Evolutionary conservation across 2,888 invertebrate species (phyloP).

Genomic region (Pterobdella sp.): DNA sequence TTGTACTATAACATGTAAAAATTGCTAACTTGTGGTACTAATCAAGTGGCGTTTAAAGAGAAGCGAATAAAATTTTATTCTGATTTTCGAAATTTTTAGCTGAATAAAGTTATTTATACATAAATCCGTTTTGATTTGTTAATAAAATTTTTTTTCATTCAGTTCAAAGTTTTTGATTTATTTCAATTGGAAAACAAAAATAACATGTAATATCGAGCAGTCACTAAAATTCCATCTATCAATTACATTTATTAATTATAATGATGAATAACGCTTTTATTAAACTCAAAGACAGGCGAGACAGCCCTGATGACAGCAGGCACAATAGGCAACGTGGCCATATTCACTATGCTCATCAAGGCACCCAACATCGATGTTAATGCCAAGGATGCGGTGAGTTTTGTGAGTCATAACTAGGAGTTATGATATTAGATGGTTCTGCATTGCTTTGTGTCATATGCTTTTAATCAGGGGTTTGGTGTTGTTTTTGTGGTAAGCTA

Average conservation of each 20-base stretch:
- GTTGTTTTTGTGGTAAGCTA: too few species aligned
- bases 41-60: too few species aligned
- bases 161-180: too few species aligned
- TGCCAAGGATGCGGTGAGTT: conserved; percentile 32
- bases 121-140: background rate
- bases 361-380: conserved; percentile 48
- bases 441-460: too few species aligned
- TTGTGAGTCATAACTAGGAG: too few species aligned
- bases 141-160: background rate
- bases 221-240: conserved; percentile 8
- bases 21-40: too few species aligned
- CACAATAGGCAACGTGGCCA: conserved; percentile 93
- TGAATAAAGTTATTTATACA: background rate
- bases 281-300: conserved; percentile 62
- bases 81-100: background rate
- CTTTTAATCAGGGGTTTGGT: too few species aligned
- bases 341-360: conserved; percentile 76
- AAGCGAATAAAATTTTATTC: too few species aligned
- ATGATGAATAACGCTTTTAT: background rate
- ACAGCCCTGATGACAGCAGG: conserved; percentile 93
- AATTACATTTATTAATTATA: background rate
- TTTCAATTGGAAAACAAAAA: too few species aligned
- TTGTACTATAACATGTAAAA: too few species aligned
- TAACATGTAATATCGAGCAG: too few species aligned
- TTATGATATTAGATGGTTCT: too few species aligned